Conservation (phyloP, 1,140 invertebrate species). For the Lasioglossum baleicum region DNA sequence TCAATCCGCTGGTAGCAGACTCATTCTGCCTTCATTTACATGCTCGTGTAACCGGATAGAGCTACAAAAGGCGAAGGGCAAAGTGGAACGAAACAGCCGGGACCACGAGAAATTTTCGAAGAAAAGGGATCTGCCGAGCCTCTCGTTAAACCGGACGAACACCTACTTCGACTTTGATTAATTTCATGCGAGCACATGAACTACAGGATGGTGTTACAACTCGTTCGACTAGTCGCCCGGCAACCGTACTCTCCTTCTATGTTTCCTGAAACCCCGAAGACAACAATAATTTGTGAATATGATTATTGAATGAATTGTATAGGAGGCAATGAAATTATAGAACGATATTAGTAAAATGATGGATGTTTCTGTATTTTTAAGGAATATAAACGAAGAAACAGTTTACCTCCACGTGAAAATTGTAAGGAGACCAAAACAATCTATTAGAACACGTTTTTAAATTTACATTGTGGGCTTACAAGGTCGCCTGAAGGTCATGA, state of each 20-base stretch:
- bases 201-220: constrained; percentile 65
- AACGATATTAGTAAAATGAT: too few relatives aligned
- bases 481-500: too few relatives aligned
- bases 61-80: constrained; percentile 27
- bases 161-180: constrained; percentile 32
- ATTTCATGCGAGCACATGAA: constrained; percentile 42
- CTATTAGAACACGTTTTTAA: too few relatives aligned
- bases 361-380: too few relatives aligned
- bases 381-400: too few relatives aligned
- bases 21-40: constrained; percentile 33
- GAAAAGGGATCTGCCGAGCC: constrained; percentile 4
- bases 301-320: too few relatives aligned
- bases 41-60: constrained; percentile 27
- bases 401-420: too few relatives aligned
- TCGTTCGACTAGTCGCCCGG: constrained; percentile 66
- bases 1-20: constrained; percentile 27
- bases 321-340: too few relatives aligned
- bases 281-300: too few relatives aligned
- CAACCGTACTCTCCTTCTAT: neutral
- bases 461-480: too few relatives aligned
- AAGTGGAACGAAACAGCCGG: constrained; percentile 11
- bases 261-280: too few relatives aligned
- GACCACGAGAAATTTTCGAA: constrained; percentile 23
- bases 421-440: too few relatives aligned
- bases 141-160: constrained; percentile 13